phyloP scores from a whole-genome alignment of 2,797 vertebrate species.

The Bradypus variegatus region DNA sequence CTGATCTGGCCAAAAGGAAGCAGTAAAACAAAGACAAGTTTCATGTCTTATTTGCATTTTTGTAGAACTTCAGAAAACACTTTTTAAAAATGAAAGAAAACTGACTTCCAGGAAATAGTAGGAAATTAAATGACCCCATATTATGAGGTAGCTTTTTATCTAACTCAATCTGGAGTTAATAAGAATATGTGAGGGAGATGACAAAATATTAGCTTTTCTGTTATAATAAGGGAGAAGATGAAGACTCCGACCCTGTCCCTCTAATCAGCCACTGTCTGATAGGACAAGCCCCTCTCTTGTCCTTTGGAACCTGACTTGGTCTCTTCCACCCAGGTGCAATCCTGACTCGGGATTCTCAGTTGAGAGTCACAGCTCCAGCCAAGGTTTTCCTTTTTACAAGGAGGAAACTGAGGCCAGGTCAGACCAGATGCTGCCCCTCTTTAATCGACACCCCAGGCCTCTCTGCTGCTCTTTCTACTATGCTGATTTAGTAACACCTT shows the following conservation, averaged over 20 bases:
- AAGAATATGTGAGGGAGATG: background rate
- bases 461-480: background rate
- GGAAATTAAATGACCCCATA: background rate
- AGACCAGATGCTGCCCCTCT: background rate
- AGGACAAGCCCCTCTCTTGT: no score
- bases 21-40: background rate
- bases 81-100: background rate
- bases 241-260: background rate
- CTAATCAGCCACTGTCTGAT: accelerated
- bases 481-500: background rate
- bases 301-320: background rate
- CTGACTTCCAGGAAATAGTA: background rate
- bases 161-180: conserved; percentile 3
- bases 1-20: background rate
- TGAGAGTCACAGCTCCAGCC: background rate
- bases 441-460: background rate
- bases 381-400: background rate
- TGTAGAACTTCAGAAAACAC: background rate
- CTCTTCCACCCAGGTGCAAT: background rate
- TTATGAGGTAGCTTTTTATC: background rate
- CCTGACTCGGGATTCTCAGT: accelerated
- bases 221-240: background rate
- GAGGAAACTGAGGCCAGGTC: background rate
- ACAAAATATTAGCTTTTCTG: background rate
- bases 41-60: background rate